Conservation (phyloP, 2,797 vertebrate genomes). For the Lagocephalus sceleratus region DNA sequence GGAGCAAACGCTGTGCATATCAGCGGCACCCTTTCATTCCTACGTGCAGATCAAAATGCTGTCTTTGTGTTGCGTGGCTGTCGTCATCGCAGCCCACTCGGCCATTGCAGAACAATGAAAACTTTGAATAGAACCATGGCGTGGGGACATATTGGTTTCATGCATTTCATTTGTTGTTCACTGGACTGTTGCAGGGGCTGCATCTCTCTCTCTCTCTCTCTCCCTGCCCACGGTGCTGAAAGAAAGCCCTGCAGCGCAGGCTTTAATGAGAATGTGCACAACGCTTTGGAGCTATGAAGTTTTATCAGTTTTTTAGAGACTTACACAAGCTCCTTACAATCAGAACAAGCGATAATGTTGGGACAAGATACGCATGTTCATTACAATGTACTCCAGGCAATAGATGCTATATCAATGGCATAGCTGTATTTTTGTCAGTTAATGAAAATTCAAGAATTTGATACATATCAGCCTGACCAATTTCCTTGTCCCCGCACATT, state of each 20-base stretch:
- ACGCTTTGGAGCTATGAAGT: neutral
- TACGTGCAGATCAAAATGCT: conserved; percentile 6
- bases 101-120: conserved; percentile 11
- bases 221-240: conserved; percentile 66
- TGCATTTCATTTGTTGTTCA: conserved; percentile 42
- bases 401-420: neutral
- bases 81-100: neutral
- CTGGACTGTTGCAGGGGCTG: conserved; percentile 30
- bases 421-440: conserved; percentile 1
- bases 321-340: no score
- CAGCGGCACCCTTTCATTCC: conserved; percentile 7
- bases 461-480: neutral
- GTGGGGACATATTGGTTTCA: conserved; percentile 9
- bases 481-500: conserved; percentile 2
- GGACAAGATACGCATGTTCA: no score
- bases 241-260: conserved; percentile 8
- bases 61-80: conserved; percentile 6
- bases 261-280: conserved; percentile 2
- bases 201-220: conserved; percentile 26
- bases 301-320: neutral
- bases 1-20: conserved; percentile 10
- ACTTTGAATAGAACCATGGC: conserved; percentile 15
- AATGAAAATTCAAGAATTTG: neutral
- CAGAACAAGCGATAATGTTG: no score
- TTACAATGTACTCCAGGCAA: neutral